Evolutionary conservation across 37 sponge, comb jelly and placozoan genomes (phyloP).

Genomic region (Hexactinellida sp.): DNA sequence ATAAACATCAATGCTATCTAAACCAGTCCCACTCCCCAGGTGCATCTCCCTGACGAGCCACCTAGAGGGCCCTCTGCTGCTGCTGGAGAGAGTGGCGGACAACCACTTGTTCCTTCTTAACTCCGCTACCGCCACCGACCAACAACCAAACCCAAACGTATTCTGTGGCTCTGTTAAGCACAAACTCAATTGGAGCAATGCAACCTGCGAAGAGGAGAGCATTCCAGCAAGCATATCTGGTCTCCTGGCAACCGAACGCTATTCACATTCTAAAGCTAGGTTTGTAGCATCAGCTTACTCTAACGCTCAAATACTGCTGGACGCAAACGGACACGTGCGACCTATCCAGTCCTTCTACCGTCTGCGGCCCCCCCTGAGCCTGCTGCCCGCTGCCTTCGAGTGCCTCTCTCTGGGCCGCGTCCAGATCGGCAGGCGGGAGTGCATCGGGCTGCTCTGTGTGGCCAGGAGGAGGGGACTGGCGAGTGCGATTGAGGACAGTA

Average conservation of each 20-base stretch:
- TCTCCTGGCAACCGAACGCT: not conserved
- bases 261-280: not conserved
- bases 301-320: not conserved
- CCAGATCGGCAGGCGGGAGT: not conserved
- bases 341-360: constrained; percentile 13
- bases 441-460: not conserved
- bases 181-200: not conserved
- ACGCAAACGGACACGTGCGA: not conserved
- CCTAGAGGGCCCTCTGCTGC: constrained; percentile 31
- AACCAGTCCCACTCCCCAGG: too few species aligned
- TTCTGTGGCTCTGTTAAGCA: not conserved
- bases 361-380: not conserved
- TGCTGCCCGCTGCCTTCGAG: not conserved
- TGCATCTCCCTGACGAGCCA: not conserved
- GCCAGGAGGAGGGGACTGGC: not conserved
- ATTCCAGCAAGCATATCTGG: not conserved
- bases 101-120: constrained; percentile 32
- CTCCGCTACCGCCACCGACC: constrained; percentile 18
- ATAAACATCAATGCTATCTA: too few species aligned
- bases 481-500: not conserved
- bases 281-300: not conserved
- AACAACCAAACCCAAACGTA: not conserved
- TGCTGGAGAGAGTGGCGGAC: constrained; percentile 44
- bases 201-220: not conserved
- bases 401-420: not conserved